These are phyloP conservation scores for Conus betulinus DNA, from an alignment of 1,140 invertebrate genomes.

Conservation along the genomic window DNA sequence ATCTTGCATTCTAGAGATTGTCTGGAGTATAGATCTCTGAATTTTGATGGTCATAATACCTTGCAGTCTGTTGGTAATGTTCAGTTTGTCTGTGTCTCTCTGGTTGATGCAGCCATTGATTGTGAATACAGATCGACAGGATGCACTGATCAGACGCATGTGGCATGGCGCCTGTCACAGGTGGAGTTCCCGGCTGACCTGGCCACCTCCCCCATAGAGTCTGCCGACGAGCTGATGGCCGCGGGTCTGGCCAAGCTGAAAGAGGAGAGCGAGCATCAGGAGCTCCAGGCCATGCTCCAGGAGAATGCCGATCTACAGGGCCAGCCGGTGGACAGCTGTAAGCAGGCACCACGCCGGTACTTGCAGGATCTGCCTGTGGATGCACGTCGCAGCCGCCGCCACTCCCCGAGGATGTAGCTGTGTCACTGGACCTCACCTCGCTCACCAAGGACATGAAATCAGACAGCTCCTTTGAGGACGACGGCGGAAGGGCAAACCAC, in stretches of 20 bases:
- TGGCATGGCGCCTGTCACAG: not conserved
- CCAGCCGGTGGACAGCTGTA: not conserved
- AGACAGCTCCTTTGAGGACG: constrained; percentile 47
- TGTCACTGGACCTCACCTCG: not conserved
- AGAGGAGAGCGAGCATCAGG: constrained; percentile 23
- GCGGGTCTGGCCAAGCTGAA: constrained; percentile 66
- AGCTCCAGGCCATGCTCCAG: not conserved
- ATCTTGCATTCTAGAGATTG: too few relatives aligned
- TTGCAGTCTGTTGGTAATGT: too few relatives aligned
- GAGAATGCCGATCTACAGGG: not conserved
- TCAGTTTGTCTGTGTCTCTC: too few relatives aligned
- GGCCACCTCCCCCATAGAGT: constrained; percentile 75
- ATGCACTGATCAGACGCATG: too few relatives aligned
- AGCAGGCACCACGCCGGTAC: not conserved
- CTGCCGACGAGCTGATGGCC: constrained; percentile 63
- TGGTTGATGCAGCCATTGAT: too few relatives aligned
- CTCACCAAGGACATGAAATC: constrained; percentile 39
- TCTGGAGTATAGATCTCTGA: too few relatives aligned
- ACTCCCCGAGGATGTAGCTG: not conserved
- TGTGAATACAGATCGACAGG: too few relatives aligned
- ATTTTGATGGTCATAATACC: too few relatives aligned
- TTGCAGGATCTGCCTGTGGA: not conserved
- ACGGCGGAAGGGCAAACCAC: constrained; percentile 51
- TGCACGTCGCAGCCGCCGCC: not conserved
- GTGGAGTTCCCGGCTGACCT: constrained; percentile 71